These are phyloP conservation scores for Ceramica pisi DNA, from an alignment of 2,888 invertebrate genomes.

Conservation along the genomic window DNA sequence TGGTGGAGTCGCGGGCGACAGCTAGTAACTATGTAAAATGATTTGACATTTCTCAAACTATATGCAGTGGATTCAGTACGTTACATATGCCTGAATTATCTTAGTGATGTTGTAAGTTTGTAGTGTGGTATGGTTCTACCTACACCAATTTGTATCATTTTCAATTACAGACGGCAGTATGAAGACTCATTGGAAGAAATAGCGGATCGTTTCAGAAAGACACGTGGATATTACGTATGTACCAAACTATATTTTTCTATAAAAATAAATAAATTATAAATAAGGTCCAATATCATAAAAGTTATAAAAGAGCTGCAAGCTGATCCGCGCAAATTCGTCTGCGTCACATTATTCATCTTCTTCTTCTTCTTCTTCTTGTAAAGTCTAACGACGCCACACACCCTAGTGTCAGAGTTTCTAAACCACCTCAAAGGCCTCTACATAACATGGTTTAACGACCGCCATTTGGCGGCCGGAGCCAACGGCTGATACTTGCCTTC, in stretches of 20 bases:
- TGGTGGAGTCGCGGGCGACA: no score
- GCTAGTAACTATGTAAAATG: neutral
- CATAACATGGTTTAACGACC: no score
- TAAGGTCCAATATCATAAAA: no score
- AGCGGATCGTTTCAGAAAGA: slow-evolving; percentile 78
- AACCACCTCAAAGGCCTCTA: no score
- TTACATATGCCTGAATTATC: neutral
- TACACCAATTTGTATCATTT: slow-evolving; percentile 4
- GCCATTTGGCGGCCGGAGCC: no score
- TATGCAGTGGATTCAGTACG: neutral
- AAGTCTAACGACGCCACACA: no score
- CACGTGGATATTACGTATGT: slow-evolving; percentile 79
- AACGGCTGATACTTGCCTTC: no score
- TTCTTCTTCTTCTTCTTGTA: no score
- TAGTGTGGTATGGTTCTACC: neutral
- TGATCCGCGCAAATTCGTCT: no score
- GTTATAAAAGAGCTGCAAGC: no score
- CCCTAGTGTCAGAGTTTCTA: no score
- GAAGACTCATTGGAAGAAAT: slow-evolving; percentile 78
- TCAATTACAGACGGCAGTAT: slow-evolving; percentile 76
- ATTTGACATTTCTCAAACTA: neutral
- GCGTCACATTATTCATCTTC: no score
- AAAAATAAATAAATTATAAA: neutral
- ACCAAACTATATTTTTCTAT: slow-evolving; percentile 1
- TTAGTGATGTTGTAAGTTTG: neutral